phyloP scores from a whole-genome alignment of 2,797 vertebrate genomes.

The Phoeniculus purpureus region DNA sequence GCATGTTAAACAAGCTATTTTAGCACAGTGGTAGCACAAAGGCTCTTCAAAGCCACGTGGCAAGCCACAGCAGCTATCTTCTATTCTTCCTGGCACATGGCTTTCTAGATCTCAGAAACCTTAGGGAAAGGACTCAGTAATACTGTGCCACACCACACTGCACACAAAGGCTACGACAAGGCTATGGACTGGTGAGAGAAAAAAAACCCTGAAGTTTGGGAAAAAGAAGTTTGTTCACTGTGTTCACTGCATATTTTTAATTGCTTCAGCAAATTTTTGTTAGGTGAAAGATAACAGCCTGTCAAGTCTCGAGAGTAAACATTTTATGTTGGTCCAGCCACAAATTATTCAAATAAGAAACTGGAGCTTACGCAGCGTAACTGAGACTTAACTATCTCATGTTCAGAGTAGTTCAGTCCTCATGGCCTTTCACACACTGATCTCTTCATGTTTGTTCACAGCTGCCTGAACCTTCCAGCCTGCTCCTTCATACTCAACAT shows the following conservation, averaged over 20 bases:
- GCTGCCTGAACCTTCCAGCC: neutral
- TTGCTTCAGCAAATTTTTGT: neutral
- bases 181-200: neutral
- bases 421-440: neutral
- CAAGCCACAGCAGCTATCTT: neutral
- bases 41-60: neutral
- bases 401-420: neutral
- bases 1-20: neutral
- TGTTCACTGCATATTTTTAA: neutral
- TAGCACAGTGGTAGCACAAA: neutral
- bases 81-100: neutral
- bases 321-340: slow-evolving; percentile 18
- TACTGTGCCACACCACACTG: neutral
- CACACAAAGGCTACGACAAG: neutral
- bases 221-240: neutral
- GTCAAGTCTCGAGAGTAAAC: slow-evolving; percentile 23
- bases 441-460: slow-evolving; percentile 2
- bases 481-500: slow-evolving; percentile 38
- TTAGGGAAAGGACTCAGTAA: neutral
- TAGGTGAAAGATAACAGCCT: slow-evolving; percentile 35
- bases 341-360: slow-evolving; percentile 2
- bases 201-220: neutral
- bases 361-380: neutral
- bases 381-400: neutral
- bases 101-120: neutral